Percentiles rank a stretch among this genome's conserved stretches.
These are phyloP conservation scores for Dasyprocta punctata DNA, from an alignment of 2,113 vertebrate genomes.

Conservation along the genomic window DNA sequence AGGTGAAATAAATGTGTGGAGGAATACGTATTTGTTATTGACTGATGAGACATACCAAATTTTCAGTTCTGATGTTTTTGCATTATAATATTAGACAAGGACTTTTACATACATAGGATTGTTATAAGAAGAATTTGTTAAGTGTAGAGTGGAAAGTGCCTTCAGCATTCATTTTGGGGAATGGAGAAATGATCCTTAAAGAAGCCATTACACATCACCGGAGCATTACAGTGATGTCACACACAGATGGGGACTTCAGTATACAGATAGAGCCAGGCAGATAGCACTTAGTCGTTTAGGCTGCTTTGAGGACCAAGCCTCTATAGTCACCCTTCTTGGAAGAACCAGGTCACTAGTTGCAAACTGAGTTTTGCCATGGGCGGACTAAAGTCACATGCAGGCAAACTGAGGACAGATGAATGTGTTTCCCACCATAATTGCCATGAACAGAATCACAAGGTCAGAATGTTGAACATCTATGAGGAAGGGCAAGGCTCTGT, in stretches of 20 bases:
- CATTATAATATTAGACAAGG: neutral
- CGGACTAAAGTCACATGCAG: neutral
- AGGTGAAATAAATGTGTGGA: neutral
- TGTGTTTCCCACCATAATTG: neutral
- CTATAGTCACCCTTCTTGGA: neutral
- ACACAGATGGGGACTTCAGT: neutral
- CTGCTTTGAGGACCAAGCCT: neutral
- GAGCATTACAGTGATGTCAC: too few relatives aligned
- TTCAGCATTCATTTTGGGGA: neutral
- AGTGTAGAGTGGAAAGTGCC: neutral
- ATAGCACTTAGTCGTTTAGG: neutral
- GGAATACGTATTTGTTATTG: neutral
- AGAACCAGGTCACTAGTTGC: neutral
- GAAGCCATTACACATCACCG: neutral
- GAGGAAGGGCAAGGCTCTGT: neutral
- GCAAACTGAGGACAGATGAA: neutral
- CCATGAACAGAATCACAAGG: neutral
- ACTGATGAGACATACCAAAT: neutral
- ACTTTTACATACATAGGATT: fast-evolving
- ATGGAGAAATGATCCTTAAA: neutral
- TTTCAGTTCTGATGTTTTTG: neutral
- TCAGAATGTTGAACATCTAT: neutral
- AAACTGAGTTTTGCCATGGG: neutral
- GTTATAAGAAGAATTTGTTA: neutral
- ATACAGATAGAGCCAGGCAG: neutral